phyloP scores from a whole-genome alignment of 1,140 invertebrate species.

The Psilanteris sp. region DNA sequence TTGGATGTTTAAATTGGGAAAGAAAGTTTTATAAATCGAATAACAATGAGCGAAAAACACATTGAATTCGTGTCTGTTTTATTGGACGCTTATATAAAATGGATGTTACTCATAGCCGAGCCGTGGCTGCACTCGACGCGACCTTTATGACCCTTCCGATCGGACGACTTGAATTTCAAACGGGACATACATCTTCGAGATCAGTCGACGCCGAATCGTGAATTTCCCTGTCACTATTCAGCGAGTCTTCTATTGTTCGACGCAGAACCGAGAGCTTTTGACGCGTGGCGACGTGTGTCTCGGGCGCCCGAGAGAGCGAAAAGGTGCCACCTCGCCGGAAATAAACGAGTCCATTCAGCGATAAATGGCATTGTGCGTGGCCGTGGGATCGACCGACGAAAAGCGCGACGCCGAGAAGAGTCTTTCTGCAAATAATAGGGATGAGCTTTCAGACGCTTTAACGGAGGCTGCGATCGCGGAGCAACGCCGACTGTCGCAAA shows the following conservation, averaged over 20 bases:
- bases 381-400: slow-evolving; percentile 13
- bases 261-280: slow-evolving; percentile 11
- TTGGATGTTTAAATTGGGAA: too few relatives aligned
- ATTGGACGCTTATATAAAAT: not conserved
- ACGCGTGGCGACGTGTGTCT: slow-evolving; percentile 7
- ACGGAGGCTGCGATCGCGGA: too few relatives aligned
- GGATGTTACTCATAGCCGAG: slow-evolving; percentile 3
- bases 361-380: slow-evolving; percentile 44
- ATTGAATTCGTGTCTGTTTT: too few relatives aligned
- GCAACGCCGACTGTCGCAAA: too few relatives aligned
- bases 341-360: slow-evolving; percentile 48
- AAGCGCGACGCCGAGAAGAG: slow-evolving; percentile 4
- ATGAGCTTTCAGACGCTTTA: slow-evolving; percentile 3
- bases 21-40: too few relatives aligned
- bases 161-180: slow-evolving; percentile 30
- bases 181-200: slow-evolving; percentile 11
- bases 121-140: slow-evolving; percentile 18
- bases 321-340: slow-evolving; percentile 26
- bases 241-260: slow-evolving; percentile 24
- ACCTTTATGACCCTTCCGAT: slow-evolving; percentile 37
- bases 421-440: slow-evolving; percentile 7
- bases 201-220: slow-evolving; percentile 7
- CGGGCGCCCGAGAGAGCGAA: not conserved
- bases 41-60: too few relatives aligned
- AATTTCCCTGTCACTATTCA: slow-evolving; percentile 22